A percentile compares a stretch with the other conserved stretches of the same genome.
These are phyloP conservation scores for Aptenodytes patagonicus DNA, from an alignment of 2,113 vertebrate species.

Conservation along the genomic window DNA sequence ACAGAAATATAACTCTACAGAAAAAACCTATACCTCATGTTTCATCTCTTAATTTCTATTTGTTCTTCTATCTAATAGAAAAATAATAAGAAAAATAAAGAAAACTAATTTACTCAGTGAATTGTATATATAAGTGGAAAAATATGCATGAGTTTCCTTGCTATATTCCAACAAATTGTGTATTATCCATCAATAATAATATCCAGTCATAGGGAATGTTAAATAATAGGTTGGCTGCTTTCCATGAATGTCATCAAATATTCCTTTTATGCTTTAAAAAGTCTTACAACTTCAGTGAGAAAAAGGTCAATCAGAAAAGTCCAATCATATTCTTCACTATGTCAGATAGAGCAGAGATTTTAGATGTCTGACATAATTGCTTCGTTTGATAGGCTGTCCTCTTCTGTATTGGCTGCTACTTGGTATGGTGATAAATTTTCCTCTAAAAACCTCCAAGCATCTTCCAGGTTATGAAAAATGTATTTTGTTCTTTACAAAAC, in stretches of 20 bases:
- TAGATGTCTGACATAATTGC: not conserved
- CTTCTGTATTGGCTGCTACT: not conserved
- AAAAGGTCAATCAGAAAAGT: constrained; percentile 20
- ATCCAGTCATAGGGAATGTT: constrained; percentile 36
- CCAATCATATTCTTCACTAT: not conserved
- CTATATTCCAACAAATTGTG: constrained; percentile 5
- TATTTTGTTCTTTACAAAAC: not conserved
- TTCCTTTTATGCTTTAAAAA: constrained; percentile 2
- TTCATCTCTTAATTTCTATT: not conserved
- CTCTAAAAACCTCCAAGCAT: not conserved
- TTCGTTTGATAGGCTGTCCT: not conserved
- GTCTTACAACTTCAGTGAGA: not conserved
- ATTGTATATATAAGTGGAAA: not conserved
- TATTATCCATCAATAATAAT: constrained; percentile 31
- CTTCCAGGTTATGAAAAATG: not conserved
- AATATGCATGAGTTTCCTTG: not conserved
- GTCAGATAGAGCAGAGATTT: not conserved
- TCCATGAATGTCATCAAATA: constrained; percentile 3
- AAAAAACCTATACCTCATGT: not conserved
- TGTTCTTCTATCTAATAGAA: not conserved
- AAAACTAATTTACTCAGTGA: not conserved
- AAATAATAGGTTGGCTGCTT: constrained; percentile 42
- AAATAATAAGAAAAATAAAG: constrained; percentile 1
- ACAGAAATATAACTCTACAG: not conserved
- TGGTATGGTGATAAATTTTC: constrained; percentile 1